phyloP scores from a whole-genome alignment of 2,888 invertebrate genomes.

The Calephelis perditalis region DNA sequence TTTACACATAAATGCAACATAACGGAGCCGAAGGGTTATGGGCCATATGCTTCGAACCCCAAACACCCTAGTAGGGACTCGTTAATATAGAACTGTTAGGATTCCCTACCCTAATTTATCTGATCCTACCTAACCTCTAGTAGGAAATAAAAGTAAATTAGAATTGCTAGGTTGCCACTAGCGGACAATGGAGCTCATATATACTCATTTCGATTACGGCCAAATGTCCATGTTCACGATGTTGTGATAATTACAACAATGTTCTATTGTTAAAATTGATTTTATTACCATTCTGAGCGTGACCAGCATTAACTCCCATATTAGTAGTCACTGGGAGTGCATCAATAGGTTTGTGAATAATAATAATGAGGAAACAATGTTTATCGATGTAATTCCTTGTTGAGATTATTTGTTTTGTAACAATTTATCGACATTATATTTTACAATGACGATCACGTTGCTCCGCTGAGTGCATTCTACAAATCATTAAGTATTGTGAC shows the following conservation, averaged over 20 bases:
- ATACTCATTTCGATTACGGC: too few species aligned
- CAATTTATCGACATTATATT: neutral
- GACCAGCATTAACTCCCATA: neutral
- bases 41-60: slow-evolving; percentile 56
- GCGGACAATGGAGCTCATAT: too few species aligned
- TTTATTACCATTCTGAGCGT: slow-evolving; percentile 2
- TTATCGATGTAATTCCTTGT: slow-evolving; percentile 2
- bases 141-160: too few species aligned
- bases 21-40: slow-evolving; percentile 77
- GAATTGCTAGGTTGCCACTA: too few species aligned
- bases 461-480: too few species aligned
- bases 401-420: neutral
- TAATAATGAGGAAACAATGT: slow-evolving; percentile 1
- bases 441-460: too few species aligned
- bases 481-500: too few species aligned
- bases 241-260: neutral
- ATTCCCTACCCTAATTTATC: too few species aligned
- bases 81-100: too few species aligned
- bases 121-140: too few species aligned
- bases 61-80: slow-evolving; percentile 40
- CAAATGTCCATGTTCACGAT: too few species aligned
- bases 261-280: neutral
- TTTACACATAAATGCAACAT: slow-evolving; percentile 50
- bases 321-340: neutral
- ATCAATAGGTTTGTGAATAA: neutral